Evolutionary conservation across 1,140 invertebrate species (phyloP).

Genomic region (Achatina immaculata): DNA sequence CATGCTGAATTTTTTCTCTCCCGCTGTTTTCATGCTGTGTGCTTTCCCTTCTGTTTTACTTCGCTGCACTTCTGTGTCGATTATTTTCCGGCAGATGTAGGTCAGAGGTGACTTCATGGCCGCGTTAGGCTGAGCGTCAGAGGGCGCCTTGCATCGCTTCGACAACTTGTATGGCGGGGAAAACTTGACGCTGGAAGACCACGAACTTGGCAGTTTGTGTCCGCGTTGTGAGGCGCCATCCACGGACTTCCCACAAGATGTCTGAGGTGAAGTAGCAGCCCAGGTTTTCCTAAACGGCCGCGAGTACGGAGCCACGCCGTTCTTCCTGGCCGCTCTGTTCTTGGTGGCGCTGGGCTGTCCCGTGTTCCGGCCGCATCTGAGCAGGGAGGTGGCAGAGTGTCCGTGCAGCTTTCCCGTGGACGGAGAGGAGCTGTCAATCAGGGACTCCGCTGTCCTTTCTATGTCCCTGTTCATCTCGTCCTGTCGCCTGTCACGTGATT

Average conservation of each 20-base stretch:
- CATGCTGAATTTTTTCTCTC: not conserved
- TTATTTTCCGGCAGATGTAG: not conserved
- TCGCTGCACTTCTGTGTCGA: too few relatives aligned
- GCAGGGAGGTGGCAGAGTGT: not conserved
- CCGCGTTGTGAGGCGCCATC: too few relatives aligned
- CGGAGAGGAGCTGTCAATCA: slow-evolving; percentile 8
- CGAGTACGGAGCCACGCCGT: not conserved
- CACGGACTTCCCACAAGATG: too few relatives aligned
- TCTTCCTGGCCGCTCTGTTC: not conserved
- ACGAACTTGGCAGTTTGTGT: too few relatives aligned
- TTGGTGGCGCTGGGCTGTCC: not conserved
- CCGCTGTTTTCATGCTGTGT: not conserved
- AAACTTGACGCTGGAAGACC: not conserved
- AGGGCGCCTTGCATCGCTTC: not conserved
- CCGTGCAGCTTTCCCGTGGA: not conserved
- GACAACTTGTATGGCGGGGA: not conserved
- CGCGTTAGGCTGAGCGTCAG: not conserved
- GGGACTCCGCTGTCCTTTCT: slow-evolving; percentile 4
- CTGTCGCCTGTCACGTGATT: not conserved
- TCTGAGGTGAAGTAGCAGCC: too few relatives aligned
- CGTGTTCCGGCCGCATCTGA: too few relatives aligned
- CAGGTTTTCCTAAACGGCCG: not conserved
- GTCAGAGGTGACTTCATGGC: not conserved
- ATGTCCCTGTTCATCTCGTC: slow-evolving; percentile 13
- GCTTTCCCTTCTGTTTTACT: too few relatives aligned